Percentiles rank a stretch among this genome's conserved stretches.
Evolutionary conservation across 2,797 vertebrate species (phyloP).

Genomic region (Crypturellus tataupa): DNA sequence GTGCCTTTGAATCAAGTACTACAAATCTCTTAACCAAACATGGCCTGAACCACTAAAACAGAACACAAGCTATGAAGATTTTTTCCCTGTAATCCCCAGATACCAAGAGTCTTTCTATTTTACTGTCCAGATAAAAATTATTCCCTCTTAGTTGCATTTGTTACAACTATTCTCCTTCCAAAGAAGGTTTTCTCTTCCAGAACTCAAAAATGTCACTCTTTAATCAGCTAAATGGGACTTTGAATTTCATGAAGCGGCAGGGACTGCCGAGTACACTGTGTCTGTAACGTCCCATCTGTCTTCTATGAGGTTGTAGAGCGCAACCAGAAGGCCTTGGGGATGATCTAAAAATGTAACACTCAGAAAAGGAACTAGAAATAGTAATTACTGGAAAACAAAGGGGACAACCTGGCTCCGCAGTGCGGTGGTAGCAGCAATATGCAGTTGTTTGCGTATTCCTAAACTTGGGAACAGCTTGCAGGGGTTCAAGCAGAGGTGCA

Average conservation of each 20-base stretch:
- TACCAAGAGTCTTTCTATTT: not conserved
- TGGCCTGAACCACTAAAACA: not conserved
- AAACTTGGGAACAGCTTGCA: conserved; percentile 22
- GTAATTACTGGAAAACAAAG: conserved; percentile 61
- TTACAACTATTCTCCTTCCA: not conserved
- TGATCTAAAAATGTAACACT: not conserved
- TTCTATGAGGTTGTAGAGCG: not conserved
- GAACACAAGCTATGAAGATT: not conserved
- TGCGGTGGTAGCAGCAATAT: not conserved
- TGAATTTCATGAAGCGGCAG: not conserved
- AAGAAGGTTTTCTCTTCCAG: not conserved
- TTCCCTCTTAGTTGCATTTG: not conserved
- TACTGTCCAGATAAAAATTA: not conserved
- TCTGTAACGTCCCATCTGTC: conserved; percentile 45
- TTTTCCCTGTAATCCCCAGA: not conserved
- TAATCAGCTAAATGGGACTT: not conserved
- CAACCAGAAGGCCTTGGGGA: conserved; percentile 50
- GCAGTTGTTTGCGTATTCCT: conserved; percentile 28
- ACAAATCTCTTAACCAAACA: not conserved
- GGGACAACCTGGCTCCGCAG: conserved; percentile 37
- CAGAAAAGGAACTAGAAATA: conserved; percentile 37
- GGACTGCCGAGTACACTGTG: not conserved
- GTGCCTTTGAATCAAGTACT: not conserved
- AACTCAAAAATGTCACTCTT: not conserved
- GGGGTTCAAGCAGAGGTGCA: not conserved